Base-by-base conservation (phyloP, 2,113 vertebrate species). In the Anoura caudifer region DNA sequence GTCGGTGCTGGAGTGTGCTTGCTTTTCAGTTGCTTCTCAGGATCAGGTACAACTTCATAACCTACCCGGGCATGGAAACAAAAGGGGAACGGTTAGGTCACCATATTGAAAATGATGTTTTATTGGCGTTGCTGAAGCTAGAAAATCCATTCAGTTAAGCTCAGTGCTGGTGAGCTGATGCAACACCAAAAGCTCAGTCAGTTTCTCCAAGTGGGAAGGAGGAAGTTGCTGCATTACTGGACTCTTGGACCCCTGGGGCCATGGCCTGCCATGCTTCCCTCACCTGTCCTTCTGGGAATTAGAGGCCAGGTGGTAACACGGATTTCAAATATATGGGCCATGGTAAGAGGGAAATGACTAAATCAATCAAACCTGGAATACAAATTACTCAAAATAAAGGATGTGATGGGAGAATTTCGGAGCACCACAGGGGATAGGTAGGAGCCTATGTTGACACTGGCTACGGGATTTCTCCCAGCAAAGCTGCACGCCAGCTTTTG, bases 261-360 rank as follows among this genome's bases (percentile, higher is more conserved):
- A 14, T 17, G 59, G 24, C 16, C 31, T 89, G 16, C 26, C 10
- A 10, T 59, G 28, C 0, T 82, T 86, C 26, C 7, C 1, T 91
- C 20, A 80, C 63, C 28, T 89, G 26, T 54, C 12, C n/a, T 87
- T 52, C 20, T 28, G 36, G 45, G 72, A 87, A 47, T 43, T n/a
- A 26, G 22, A 80, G 75, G 80, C 36, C 38, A 65, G 52, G 33
- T 73, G 17, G 36, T 31, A 67, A 82, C 3, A 77, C 36, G 13
- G 33, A 41, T 94, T 95, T 96, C 28, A 80, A 91, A 70, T 91
- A 82, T 93, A 47, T 93, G 80, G 77, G 36, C 24, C 19, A 38
- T 28, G 15, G 31, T 75, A 36, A 50, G 19, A 93, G 16, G 17
- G 24, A 56, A 82, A 88, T n/a, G 65, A 59, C 65, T 20, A 75